These are phyloP conservation scores for Samia ricini DNA, from an alignment of 1,140 invertebrate genomes.

Conservation along the genomic window DNA sequence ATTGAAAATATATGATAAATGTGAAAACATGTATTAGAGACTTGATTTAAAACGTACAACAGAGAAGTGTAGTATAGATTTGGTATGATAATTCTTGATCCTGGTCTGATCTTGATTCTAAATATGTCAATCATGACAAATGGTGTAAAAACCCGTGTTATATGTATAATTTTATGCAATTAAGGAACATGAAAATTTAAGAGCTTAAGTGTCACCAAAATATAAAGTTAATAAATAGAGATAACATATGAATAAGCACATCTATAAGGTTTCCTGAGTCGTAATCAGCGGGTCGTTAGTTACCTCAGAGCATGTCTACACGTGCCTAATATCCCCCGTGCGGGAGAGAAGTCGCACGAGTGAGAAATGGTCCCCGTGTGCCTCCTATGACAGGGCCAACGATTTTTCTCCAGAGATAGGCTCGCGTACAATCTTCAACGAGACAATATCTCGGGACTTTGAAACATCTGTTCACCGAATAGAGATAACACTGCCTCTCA, in stretches of 20 bases:
- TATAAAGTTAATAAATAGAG: neutral
- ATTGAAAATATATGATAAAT: too few relatives aligned
- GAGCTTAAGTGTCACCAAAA: too few relatives aligned
- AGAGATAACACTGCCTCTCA: constrained; percentile 7
- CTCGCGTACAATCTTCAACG: constrained; percentile 28
- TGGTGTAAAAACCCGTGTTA: too few relatives aligned
- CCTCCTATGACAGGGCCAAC: constrained; percentile 24
- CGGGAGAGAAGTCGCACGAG: constrained; percentile 18
- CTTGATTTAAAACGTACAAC: too few relatives aligned
- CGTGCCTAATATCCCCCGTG: constrained; percentile 26
- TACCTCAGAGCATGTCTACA: constrained; percentile 14
- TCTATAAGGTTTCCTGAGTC: neutral
- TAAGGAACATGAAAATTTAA: too few relatives aligned
- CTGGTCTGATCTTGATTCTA: too few relatives aligned
- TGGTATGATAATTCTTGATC: too few relatives aligned
- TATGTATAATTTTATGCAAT: too few relatives aligned
- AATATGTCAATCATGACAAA: too few relatives aligned
- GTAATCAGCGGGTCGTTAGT: constrained; percentile 13
- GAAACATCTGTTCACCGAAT: constrained; percentile 22
- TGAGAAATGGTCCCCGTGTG: constrained; percentile 40
- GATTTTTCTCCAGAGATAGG: constrained; percentile 44
- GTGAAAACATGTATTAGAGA: too few relatives aligned
- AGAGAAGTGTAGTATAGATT: too few relatives aligned
- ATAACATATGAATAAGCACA: neutral
- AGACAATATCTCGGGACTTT: constrained; percentile 29